Evolutionary conservation across 2,797 vertebrate genomes (phyloP), one percentile per base, ranked within the genome.

Genomic region (Lepus oiostolus): DNA sequence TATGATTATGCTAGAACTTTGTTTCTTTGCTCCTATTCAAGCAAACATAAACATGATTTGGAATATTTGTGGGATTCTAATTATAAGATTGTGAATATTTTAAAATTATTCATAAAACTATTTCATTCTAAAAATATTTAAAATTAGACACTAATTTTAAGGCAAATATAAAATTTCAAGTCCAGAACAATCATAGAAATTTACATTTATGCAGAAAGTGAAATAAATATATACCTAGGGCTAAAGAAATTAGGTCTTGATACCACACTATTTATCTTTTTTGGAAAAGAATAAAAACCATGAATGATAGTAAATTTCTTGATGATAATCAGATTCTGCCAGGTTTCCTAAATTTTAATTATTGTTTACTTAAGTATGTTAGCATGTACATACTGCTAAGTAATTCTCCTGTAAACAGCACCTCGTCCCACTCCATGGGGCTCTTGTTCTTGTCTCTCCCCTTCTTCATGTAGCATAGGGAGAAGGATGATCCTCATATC

Each of bases 1-100:
- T 4, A 89, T 93, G 38, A 50, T 95, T 87, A 95, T 97, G 16
- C 70, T 84, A 91, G 74, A 96, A 96, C 58, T 47, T 94, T 76
- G 88, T 94, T 92, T 97, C 38, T 50, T 22, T 21, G 72, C 71
- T 75, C 16, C 52, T 82, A 38, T 77, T 94, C 95, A 91, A 96
- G 24, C 58, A 92, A 70, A 32, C 35, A 81, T 89, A 84, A 81
- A 85, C 75, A 77, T 68, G 63, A n/a, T 77, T 81, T 86, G 30
- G 8, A 90, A 83, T 87, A 85, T 38, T 94, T 94, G 22, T 65
- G 85, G 60, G 12, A 14, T 35, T 90, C 54, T 95, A 13, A 76
- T 79, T 86, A 85, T 1, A 47, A 13, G 8, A 47, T n/a, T 71
- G 12, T 65, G 47, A 86, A 58, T 81, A 93, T 84, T 96, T 93